Percentiles rank a stretch among this genome's conserved stretches.
Evolutionary conservation across 1,140 invertebrate species (phyloP).

Genomic region (Philotrypesis tridentata): DNA sequence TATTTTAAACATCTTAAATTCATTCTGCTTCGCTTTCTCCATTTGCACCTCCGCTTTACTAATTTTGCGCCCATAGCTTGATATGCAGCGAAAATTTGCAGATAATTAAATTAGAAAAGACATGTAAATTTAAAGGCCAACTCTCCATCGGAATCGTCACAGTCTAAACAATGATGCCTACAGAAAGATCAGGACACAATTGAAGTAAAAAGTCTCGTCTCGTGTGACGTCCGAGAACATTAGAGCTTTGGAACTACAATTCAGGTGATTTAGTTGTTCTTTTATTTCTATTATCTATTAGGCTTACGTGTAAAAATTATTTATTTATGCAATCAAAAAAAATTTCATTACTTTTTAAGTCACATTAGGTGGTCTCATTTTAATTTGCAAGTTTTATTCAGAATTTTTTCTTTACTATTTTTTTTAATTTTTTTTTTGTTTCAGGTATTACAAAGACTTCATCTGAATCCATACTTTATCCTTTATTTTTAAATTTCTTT

Average conservation of each 20-base stretch:
- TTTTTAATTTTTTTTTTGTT: conserved; percentile 23
- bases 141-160: not conserved
- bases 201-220: not conserved
- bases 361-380: no score
- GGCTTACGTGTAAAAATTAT: not conserved
- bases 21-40: not conserved
- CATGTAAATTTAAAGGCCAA: not conserved
- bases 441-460: conserved; percentile 12
- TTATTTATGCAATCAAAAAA: no score
- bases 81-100: not conserved
- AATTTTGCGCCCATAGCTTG: not conserved
- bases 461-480: not conserved
- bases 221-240: not conserved
- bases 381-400: no score
- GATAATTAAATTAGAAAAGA: not conserved
- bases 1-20: not conserved
- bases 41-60: not conserved
- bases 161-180: no score
- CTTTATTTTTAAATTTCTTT: no score
- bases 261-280: not conserved
- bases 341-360: no score
- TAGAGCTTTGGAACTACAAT: not conserved
- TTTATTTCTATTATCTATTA: not conserved
- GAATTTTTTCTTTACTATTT: no score
- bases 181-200: no score